phyloP scores from a whole-genome alignment of 1,140 invertebrate genomes.

The Heliconius congener region DNA sequence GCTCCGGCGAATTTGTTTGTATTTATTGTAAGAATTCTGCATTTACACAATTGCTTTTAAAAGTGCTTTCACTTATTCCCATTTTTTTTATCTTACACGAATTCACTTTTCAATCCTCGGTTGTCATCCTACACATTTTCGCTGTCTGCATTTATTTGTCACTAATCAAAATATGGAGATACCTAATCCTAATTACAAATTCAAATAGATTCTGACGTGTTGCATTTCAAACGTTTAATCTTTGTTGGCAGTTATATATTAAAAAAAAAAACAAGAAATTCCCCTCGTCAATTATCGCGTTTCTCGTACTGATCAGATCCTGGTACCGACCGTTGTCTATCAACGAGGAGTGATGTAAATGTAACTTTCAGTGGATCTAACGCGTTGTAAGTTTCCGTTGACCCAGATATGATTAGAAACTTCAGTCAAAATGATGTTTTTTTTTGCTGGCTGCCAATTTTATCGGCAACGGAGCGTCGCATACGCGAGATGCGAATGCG shows the following conservation, averaged over 20 bases:
- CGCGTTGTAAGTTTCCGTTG: constrained; percentile 75
- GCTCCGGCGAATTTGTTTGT: constrained; percentile 56
- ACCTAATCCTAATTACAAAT: constrained; percentile 68
- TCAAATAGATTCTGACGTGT: constrained; percentile 55
- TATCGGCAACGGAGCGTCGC: constrained; percentile 68
- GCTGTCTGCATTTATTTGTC: constrained; percentile 46
- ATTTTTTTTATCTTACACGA: constrained; percentile 62
- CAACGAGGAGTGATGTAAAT: constrained; percentile 66
- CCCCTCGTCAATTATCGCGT: constrained; percentile 53
- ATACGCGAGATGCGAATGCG: constrained; percentile 73
- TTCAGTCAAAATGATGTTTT: constrained; percentile 69
- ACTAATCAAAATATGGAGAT: constrained; percentile 13
- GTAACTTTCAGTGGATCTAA: constrained; percentile 70
- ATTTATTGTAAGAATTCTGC: constrained; percentile 63
- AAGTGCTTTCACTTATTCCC: constrained; percentile 70
- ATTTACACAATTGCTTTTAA: constrained; percentile 59
- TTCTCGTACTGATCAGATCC: constrained; percentile 61
- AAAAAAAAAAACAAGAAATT: constrained; percentile 50
- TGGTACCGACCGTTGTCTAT: constrained; percentile 67
- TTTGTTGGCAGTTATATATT: constrained; percentile 50
- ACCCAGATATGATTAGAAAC: constrained; percentile 79
- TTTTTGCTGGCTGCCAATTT: constrained; percentile 71
- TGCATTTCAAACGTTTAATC: constrained; percentile 59
- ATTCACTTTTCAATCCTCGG: constrained; percentile 54
- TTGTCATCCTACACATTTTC: constrained; percentile 70